phyloP scores from a whole-genome alignment of 2,888 invertebrate species.

The Drosophila limbata region DNA sequence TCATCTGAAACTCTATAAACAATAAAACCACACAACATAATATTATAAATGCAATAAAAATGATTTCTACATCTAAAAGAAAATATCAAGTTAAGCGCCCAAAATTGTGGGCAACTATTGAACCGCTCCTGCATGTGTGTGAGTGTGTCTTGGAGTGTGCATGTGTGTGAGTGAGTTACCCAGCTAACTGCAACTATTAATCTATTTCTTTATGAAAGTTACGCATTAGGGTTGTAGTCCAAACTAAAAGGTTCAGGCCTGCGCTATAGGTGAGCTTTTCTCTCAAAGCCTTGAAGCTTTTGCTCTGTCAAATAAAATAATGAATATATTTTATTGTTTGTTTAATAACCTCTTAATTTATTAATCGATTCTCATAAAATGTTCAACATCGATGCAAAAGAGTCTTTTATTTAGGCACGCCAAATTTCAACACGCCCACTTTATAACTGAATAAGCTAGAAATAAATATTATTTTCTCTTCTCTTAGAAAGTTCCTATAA shows the following conservation, averaged over 20 bases:
- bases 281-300: neutral
- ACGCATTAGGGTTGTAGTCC: neutral
- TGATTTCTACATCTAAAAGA: neutral
- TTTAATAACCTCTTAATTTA: neutral
- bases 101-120: slow-evolving; percentile 16
- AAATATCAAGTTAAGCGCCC: neutral
- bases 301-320: neutral
- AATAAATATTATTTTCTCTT: neutral
- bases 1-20: slow-evolving; percentile 6
- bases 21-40: neutral
- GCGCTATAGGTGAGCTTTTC: slow-evolving; percentile 16
- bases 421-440: neutral
- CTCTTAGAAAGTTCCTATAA: slow-evolving; percentile 17
- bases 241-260: neutral
- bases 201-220: neutral
- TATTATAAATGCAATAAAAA: neutral
- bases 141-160: slow-evolving; percentile 3
- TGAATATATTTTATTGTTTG: neutral
- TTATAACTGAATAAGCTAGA: neutral
- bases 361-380: neutral
- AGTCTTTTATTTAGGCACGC: neutral
- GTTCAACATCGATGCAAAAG: neutral
- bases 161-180: neutral
- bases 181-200: neutral
- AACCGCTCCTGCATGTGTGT: slow-evolving; percentile 27